These are phyloP conservation scores for Chaetophractus vellerosus DNA, from an alignment of 2,797 vertebrate genomes.

Conservation along the genomic window DNA sequence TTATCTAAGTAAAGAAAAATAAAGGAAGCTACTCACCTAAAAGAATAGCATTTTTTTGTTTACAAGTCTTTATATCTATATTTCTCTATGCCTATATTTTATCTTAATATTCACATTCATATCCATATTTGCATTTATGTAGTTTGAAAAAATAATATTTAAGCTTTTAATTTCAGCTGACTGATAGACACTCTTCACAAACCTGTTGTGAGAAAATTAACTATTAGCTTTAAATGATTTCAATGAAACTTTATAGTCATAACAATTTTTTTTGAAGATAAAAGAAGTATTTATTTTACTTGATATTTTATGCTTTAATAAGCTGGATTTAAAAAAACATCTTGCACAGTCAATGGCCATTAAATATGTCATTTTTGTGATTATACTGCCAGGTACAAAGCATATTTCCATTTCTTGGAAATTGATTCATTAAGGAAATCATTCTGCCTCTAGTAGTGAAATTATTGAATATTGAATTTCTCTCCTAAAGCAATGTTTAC, in stretches of 20 bases:
- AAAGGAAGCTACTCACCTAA: neutral
- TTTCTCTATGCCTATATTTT: too few species aligned
- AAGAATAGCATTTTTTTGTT: neutral
- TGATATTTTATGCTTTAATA: neutral
- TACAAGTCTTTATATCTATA: too few species aligned
- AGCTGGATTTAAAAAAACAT: neutral
- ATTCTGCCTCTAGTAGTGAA: neutral
- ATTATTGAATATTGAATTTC: conserved; percentile 47
- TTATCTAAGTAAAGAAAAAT: neutral
- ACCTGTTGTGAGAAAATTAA: neutral
- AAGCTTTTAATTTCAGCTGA: neutral
- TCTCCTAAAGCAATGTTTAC: neutral
- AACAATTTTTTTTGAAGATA: neutral
- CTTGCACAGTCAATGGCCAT: neutral
- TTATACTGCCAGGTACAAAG: neutral
- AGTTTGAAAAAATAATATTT: neutral
- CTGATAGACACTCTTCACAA: neutral
- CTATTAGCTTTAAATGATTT: neutral
- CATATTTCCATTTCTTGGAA: neutral
- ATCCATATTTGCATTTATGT: neutral
- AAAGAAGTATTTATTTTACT: neutral
- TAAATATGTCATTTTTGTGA: conserved; percentile 39
- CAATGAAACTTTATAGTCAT: neutral
- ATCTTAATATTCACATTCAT: too few species aligned
- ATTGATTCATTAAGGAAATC: conserved; percentile 13